Evolutionary conservation across 2,888 invertebrate species (phyloP).

Genomic region (Melieria picta): DNA sequence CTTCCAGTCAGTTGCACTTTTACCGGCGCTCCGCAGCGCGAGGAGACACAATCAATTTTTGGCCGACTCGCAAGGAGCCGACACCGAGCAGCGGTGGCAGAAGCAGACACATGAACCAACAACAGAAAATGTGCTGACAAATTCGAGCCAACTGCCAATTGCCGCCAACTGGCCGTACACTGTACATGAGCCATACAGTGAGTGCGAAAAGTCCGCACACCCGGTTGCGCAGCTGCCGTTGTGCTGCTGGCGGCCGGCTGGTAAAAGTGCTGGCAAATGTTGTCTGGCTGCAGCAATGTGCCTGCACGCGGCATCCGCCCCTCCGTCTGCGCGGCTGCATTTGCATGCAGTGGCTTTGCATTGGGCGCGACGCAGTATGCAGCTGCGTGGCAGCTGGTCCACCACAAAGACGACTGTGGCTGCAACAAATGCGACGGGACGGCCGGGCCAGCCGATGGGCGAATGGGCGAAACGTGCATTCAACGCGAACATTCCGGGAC

Average conservation of each 20-base stretch:
- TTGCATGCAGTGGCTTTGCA: conserved; percentile 11
- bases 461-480: neutral
- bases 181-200: neutral
- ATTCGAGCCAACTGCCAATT: neutral
- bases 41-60: conserved; percentile 20
- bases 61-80: too few relatives aligned
- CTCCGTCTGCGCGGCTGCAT: conserved; percentile 11
- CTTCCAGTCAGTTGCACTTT: too few relatives aligned
- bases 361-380: neutral
- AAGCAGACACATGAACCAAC: neutral
- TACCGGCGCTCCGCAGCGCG: too few relatives aligned
- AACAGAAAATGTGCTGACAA: neutral
- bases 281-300: neutral
- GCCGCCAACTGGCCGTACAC: neutral
- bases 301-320: neutral
- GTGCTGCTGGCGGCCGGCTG: too few relatives aligned
- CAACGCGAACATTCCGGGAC: conserved; percentile 27
- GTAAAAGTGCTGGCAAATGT: too few relatives aligned
- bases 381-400: neutral
- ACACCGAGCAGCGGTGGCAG: neutral
- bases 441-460: neutral
- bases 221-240: neutral
- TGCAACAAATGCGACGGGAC: too few relatives aligned
- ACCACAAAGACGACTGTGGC: neutral
- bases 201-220: neutral